Percentiles rank a stretch among this genome's conserved stretches.
Conservation (phyloP, 2,113 vertebrate genomes). For the Oceanodroma tethys region DNA sequence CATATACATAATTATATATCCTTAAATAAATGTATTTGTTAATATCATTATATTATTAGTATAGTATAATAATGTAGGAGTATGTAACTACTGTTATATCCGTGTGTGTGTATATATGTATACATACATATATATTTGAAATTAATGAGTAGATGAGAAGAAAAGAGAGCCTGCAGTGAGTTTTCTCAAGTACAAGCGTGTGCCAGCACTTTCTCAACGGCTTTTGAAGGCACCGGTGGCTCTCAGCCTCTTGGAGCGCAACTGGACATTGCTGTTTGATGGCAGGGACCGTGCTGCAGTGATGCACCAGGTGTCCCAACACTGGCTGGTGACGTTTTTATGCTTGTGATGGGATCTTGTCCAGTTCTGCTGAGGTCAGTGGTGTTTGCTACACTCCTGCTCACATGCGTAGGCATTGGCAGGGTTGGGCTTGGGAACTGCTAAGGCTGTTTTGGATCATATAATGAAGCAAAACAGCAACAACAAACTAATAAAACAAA, state of each 20-base stretch:
- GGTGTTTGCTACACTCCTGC: neutral
- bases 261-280: neutral
- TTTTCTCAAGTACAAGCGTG: neutral
- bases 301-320: neutral
- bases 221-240: neutral
- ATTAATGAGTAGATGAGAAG: neutral
- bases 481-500: neutral
- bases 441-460: neutral
- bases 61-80: neutral
- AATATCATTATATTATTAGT: neutral
- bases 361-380: neutral
- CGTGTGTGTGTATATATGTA: neutral
- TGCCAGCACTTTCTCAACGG: neutral
- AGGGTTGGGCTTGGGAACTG: neutral
- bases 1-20: neutral
- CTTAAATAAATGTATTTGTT: neutral
- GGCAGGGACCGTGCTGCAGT: neutral
- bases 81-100: neutral
- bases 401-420: accelerated
- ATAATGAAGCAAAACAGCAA: neutral
- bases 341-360: neutral
- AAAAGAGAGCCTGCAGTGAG: neutral
- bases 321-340: neutral
- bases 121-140: neutral
- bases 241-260: neutral